These are phyloP conservation scores for Caenorhabditis doughertyi DNA, from an alignment of 2,888 invertebrate species.

Conservation along the genomic window DNA sequence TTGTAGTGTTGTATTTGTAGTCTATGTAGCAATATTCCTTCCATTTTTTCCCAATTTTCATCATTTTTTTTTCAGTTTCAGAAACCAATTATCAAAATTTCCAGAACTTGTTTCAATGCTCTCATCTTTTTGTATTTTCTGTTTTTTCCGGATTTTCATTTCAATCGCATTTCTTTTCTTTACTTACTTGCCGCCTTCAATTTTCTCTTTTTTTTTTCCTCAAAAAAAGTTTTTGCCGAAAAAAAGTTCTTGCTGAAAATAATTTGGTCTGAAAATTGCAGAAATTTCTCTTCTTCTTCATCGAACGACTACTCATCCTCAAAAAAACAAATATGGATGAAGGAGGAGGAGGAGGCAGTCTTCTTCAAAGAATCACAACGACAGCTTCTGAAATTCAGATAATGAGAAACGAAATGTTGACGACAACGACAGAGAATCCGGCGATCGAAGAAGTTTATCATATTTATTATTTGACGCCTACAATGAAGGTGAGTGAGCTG, in stretches of 20 bases:
- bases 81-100: neutral
- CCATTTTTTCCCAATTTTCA: neutral
- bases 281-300: neutral
- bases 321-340: slow-evolving; percentile 53
- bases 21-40: neutral
- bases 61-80: slow-evolving; percentile 11
- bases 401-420: neutral
- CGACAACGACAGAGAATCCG: slow-evolving; percentile 38
- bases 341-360: slow-evolving; percentile 20
- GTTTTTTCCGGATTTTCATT: neutral
- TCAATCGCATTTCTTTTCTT: too few species aligned
- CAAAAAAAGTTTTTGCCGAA: too few species aligned
- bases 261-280: neutral
- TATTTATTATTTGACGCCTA: slow-evolving; percentile 58
- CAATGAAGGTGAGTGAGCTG: slow-evolving; percentile 54
- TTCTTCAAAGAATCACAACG: slow-evolving; percentile 50
- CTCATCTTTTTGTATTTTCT: neutral
- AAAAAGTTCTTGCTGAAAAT: neutral
- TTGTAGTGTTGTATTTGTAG: neutral
- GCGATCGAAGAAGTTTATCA: slow-evolving; percentile 19
- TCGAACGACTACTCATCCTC: slow-evolving; percentile 1
- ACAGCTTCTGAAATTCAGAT: slow-evolving; percentile 34
- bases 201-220: too few species aligned
- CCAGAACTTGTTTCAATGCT: neutral
- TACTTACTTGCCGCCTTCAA: too few species aligned